Evolutionary conservation across 2,888 invertebrate genomes (phyloP).

Genomic region (Acronicta leporina): DNA sequence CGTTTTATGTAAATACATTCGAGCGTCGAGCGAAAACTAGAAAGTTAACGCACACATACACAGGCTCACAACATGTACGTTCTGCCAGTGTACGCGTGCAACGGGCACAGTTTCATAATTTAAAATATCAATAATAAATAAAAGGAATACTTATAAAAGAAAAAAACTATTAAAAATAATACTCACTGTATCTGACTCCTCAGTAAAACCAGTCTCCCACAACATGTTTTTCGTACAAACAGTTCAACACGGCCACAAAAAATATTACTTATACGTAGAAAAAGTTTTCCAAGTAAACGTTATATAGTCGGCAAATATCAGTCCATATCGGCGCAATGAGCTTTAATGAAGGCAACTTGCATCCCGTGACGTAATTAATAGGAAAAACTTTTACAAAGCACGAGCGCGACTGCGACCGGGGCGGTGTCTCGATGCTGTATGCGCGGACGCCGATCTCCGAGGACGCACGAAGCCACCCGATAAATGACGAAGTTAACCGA

Average conservation of each 20-base stretch:
- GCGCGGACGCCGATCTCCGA: constrained; percentile 76
- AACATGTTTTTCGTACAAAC: constrained; percentile 77
- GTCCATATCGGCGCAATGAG: constrained; percentile 69
- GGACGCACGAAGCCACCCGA: constrained; percentile 74
- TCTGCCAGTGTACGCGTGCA: constrained; percentile 57
- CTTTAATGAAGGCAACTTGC: constrained; percentile 68
- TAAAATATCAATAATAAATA: constrained; percentile 66
- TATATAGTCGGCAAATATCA: constrained; percentile 63
- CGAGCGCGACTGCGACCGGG: constrained; percentile 76
- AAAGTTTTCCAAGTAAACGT: constrained; percentile 37
- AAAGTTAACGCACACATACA: constrained; percentile 83
- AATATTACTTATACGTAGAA: constrained; percentile 25
- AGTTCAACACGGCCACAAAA: constrained; percentile 79
- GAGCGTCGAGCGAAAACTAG: constrained; percentile 87
- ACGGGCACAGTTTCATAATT: constrained; percentile 81
- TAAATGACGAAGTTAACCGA: constrained; percentile 76
- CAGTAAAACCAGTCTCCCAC: constrained; percentile 84
- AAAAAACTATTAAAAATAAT: constrained; percentile 54
- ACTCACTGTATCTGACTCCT: constrained; percentile 85
- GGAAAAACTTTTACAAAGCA: constrained; percentile 63
- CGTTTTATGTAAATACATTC: constrained; percentile 87
- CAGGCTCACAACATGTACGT: constrained; percentile 52
- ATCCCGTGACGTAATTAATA: constrained; percentile 79
- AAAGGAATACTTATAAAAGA: constrained; percentile 32
- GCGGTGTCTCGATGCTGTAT: constrained; percentile 78